Evolutionary conservation across 2,888 invertebrate species (phyloP).

Genomic region (Perdita meconis): DNA sequence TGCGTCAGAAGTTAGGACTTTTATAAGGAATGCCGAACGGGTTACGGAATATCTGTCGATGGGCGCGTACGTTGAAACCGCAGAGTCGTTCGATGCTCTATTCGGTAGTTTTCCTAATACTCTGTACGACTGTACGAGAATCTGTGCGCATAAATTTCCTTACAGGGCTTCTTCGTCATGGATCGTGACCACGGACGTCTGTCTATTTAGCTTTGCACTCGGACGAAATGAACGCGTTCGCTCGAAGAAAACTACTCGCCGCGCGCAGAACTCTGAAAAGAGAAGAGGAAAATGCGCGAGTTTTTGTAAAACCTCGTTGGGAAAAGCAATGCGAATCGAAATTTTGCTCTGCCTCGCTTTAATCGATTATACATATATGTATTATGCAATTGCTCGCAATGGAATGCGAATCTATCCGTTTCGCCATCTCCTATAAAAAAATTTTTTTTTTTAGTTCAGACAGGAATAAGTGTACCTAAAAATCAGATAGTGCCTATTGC

Average conservation of each 20-base stretch:
- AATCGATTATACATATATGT: no score
- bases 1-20: constrained; percentile 29
- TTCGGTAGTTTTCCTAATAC: constrained; percentile 49
- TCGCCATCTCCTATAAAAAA: no score
- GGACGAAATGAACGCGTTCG: constrained; percentile 59
- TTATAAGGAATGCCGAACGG: constrained; percentile 24
- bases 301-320: constrained; percentile 49
- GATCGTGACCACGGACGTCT: constrained; percentile 62
- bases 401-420: no score
- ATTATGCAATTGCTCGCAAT: no score
- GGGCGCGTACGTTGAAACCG: constrained; percentile 16
- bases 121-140: no score
- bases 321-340: constrained; percentile 48
- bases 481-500: background rate
- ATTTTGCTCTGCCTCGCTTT: no score
- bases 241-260: constrained; percentile 42
- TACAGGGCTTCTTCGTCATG: constrained; percentile 68
- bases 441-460: no score
- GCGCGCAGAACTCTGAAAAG: background rate
- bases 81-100: constrained; percentile 24
- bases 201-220: no score
- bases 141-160: constrained; percentile 69
- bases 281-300: constrained; percentile 36
- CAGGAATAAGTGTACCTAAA: background rate
- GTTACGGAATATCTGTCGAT: constrained; percentile 47